A percentile compares a stretch with the other conserved stretches of the same genome.
Conservation (phyloP, 2,888 invertebrate genomes). For the Mimumesa dahlbomi region DNA sequence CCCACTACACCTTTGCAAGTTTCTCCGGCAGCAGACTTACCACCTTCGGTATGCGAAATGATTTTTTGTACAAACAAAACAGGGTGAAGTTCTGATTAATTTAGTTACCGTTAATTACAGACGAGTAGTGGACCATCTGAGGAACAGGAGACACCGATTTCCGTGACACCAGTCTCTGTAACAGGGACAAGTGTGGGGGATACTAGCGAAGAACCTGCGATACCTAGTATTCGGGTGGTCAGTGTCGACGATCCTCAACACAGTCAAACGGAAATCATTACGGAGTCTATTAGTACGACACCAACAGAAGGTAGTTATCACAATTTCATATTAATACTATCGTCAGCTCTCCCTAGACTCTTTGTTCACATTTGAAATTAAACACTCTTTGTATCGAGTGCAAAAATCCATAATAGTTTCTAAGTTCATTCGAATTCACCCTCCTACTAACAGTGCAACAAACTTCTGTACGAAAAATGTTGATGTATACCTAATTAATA, state of each 20-base stretch:
- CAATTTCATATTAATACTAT: too few relatives aligned
- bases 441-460: too few relatives aligned
- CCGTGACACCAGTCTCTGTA: constrained; percentile 67
- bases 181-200: constrained; percentile 68
- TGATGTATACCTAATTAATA: background rate
- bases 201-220: constrained; percentile 65
- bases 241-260: constrained; percentile 70
- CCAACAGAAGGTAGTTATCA: constrained; percentile 69
- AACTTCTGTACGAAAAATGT: background rate
- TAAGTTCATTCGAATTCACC: too few relatives aligned
- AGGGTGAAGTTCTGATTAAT: too few relatives aligned
- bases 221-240: constrained; percentile 68
- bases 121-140: constrained; percentile 72
- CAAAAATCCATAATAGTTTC: too few relatives aligned
- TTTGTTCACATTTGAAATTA: too few relatives aligned
- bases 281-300: constrained; percentile 71
- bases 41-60: constrained; percentile 67
- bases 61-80: background rate
- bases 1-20: constrained; percentile 86
- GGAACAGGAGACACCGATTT: constrained; percentile 71
- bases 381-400: too few relatives aligned
- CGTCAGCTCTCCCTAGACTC: too few relatives aligned
- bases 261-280: constrained; percentile 67
- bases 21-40: constrained; percentile 81
- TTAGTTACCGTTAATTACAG: constrained; percentile 47